These are phyloP conservation scores for Notechis scutatus DNA, from an alignment of 2,113 vertebrate genomes.

Conservation along the genomic window DNA sequence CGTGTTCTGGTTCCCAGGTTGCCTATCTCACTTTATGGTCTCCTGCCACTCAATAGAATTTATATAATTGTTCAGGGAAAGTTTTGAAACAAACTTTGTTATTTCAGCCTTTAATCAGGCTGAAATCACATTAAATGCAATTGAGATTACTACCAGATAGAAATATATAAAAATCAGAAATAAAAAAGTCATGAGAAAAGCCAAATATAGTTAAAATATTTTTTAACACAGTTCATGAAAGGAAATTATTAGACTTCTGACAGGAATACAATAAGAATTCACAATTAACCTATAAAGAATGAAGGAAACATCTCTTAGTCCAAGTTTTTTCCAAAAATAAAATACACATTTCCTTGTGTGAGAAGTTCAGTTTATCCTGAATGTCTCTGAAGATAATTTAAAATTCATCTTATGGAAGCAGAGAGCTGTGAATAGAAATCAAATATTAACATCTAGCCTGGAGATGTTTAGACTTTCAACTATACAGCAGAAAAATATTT, in stretches of 20 bases:
- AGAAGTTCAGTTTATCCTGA: neutral
- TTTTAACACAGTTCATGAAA: neutral
- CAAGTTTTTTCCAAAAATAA: neutral
- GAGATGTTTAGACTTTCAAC: slow-evolving; percentile 1
- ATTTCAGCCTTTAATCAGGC: neutral
- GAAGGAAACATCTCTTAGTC: neutral
- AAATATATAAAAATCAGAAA: neutral
- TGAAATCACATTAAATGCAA: neutral
- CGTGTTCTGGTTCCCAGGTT: neutral
- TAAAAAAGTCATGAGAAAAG: neutral
- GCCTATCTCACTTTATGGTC: neutral
- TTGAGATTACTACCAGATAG: neutral
- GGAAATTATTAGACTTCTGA: neutral
- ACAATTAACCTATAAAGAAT: neutral
- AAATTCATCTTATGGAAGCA: slow-evolving; percentile 7
- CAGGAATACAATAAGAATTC: neutral
- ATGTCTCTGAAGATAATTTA: neutral
- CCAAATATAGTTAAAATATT: neutral
- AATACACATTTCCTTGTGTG: neutral
- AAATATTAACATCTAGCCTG: neutral
- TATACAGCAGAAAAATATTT: neutral
- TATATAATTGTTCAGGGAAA: neutral
- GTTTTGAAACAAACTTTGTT: neutral
- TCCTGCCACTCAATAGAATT: neutral
- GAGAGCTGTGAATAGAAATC: neutral